Evolutionary conservation across 1,140 invertebrate genomes (phyloP), one percentile per base, ranked within the genome.

Genomic region (Calephelis virginiensis): DNA sequence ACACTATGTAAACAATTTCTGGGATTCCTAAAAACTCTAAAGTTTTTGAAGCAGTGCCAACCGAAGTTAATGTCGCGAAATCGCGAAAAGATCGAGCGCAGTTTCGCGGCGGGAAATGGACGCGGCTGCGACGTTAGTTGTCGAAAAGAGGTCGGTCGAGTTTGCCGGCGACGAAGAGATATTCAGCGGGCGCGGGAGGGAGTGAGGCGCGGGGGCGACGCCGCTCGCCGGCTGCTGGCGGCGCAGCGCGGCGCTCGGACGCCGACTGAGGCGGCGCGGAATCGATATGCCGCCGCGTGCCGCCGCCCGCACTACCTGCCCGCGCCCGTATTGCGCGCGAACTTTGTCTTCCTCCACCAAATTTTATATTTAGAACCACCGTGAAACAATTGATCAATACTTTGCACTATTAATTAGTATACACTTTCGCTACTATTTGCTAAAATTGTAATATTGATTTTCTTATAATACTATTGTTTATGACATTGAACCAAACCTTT

Each of bases 331-430:
- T 86, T 89, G 88, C 88, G 88, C 88, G 88, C 86, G 84, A 90
- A 90, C 84, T 90, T 90, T 86, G 86, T 87, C 84, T 89, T 89
- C 77, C 85, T 82, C 81, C 76, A 88, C 84, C 77, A 84, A 88
- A 88, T 90, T 90, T 90, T 90, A 90, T 90, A 90, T 90, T 90
- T 89, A 90, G 88, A 90, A 85, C 81, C 86, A 85, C 86, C 83
- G 84, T 86, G 80, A 90, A 90, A 87, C 85, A 84, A 89, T 89
- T 89, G 83, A 89, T 90, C 88, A 78, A 90, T 90, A 90, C 82
- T 90, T 90, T 89, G 86, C 88, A 89, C 88, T 87, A 87, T 89
- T 85, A 87, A 90, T 89, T 90, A 89, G 76, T 71, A 79, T 73
- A 78, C 79, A 88, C 83, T 87, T 87, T 87, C 86, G 74, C 79